A percentile compares a stretch with the other conserved stretches of the same genome.
These are phyloP conservation scores for Tragelaphus strepsiceros DNA, from an alignment of 2,113 vertebrate species.

Conservation along the genomic window DNA sequence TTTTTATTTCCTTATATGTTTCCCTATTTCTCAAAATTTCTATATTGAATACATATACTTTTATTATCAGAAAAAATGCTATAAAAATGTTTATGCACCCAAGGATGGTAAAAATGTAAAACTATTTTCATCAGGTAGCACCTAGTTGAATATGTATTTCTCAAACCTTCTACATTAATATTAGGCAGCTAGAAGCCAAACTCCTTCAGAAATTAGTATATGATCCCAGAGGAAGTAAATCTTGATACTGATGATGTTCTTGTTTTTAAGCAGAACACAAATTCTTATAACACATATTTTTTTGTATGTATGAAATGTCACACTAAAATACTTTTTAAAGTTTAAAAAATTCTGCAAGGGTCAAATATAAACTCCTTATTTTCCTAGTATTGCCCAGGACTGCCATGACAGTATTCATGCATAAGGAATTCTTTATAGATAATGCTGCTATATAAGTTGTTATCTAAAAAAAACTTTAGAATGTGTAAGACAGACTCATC, in stretches of 20 bases:
- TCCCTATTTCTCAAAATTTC: neutral
- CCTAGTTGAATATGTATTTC: neutral
- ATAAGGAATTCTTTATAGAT: neutral
- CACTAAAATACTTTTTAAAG: neutral
- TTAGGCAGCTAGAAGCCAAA: neutral
- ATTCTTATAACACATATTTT: neutral
- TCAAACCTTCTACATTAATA: neutral
- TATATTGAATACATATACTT: neutral
- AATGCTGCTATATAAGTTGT: neutral
- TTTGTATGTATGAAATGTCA: neutral
- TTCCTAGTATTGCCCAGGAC: neutral
- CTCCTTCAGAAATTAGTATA: neutral
- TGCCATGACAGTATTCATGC: neutral
- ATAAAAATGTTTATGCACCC: neutral
- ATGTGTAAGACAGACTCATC: neutral
- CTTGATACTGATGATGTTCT: neutral
- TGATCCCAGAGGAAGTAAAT: neutral
- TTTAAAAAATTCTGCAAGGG: neutral
- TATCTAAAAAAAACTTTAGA: neutral
- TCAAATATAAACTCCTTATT: neutral
- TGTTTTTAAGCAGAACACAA: neutral
- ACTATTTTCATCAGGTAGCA: neutral
- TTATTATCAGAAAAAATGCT: slow-evolving; percentile 4
- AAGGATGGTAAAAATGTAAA: neutral
- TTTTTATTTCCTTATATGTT: neutral